Evolutionary conservation across 2,888 invertebrate species (phyloP).

Genomic region (Masnerella sp.): DNA sequence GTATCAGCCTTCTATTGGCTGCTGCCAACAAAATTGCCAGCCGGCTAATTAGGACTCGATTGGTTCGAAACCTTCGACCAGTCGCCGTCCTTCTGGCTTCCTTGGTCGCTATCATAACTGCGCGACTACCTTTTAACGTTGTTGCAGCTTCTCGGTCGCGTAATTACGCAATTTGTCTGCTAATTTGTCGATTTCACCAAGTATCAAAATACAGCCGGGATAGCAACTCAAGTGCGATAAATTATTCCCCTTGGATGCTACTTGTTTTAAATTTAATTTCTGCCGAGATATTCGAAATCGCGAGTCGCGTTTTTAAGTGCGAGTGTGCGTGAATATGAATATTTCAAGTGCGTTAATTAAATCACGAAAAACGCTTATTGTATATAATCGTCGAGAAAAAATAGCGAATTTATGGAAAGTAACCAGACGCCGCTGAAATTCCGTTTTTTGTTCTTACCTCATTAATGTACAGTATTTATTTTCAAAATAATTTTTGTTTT

Average conservation of each 20-base stretch:
- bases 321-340: not conserved
- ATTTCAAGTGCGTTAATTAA: not conserved
- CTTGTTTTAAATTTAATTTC: conserved; percentile 23
- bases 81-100: conserved; percentile 25
- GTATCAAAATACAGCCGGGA: too few relatives aligned
- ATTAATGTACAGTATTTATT: not conserved
- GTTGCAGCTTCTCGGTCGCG: conserved; percentile 55
- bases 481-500: not conserved
- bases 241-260: conserved; percentile 18
- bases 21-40: conserved; percentile 48
- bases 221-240: conserved; percentile 6
- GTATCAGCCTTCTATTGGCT: conserved; percentile 14
- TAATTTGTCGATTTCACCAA: conserved; percentile 63
- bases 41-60: conserved; percentile 69
- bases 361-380: not conserved
- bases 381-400: not conserved
- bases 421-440: not conserved
- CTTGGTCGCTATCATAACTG: conserved; percentile 33
- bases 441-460: not conserved
- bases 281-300: conserved; percentile 4
- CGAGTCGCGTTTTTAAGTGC: conserved; percentile 4
- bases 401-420: not conserved
- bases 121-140: conserved; percentile 39
- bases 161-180: conserved; percentile 69
- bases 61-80: conserved; percentile 50